Evolutionary conservation across 2,113 vertebrate genomes (phyloP).

Genomic region (Anas platyrhynchos): DNA sequence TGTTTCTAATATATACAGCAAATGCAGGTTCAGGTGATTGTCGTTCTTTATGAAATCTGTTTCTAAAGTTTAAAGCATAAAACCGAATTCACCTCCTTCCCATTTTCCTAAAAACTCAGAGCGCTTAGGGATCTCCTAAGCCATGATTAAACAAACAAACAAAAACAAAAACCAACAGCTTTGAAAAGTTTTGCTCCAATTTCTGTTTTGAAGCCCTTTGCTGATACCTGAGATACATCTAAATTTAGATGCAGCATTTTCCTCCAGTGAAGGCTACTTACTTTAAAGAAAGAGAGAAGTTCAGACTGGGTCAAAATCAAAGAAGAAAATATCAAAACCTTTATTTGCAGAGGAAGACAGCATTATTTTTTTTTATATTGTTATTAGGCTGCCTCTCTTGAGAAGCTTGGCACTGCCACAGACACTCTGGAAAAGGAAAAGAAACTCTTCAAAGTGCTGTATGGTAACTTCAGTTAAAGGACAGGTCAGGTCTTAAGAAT

Average conservation of each 20-base stretch:
- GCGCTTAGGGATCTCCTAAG: neutral
- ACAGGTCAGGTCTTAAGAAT: neutral
- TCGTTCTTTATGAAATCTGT: neutral
- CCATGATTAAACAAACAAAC: neutral
- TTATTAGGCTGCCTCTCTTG: neutral
- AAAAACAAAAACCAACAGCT: neutral
- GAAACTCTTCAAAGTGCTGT: neutral
- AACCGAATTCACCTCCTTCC: too few relatives aligned
- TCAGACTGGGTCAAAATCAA: neutral
- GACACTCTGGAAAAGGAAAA: neutral
- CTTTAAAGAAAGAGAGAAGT: neutral
- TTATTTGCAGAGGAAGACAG: neutral
- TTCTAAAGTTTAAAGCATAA: neutral
- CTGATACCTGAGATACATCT: neutral
- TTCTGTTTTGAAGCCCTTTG: neutral
- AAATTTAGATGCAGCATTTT: neutral
- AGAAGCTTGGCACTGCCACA: neutral
- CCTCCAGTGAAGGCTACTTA: neutral
- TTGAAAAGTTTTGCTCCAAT: neutral
- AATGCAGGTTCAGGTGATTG: neutral
- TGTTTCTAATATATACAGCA: neutral
- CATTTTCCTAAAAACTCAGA: neutral
- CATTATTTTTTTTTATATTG: neutral
- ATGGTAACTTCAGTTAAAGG: neutral
- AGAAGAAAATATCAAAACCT: neutral